Evolutionary conservation across 2,888 invertebrate genomes (phyloP).

Genomic region (Acrocera orbiculus): DNA sequence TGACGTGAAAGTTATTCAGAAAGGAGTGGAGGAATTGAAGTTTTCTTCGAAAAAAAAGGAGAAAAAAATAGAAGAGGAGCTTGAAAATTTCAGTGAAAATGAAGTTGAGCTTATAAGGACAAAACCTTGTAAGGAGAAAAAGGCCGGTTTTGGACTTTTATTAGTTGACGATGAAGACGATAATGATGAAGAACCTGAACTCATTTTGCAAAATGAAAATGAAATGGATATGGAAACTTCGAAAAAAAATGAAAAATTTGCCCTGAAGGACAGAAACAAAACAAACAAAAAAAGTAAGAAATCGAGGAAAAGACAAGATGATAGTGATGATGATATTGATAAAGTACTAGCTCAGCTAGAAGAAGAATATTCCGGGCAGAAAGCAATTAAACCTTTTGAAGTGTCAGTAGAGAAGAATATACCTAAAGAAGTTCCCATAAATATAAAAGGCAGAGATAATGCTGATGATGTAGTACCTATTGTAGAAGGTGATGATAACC

Average conservation of each 20-base stretch:
- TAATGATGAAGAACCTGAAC: conserved; percentile 28
- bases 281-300: conserved; percentile 54
- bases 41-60: conserved; percentile 36
- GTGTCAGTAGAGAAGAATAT: conserved; percentile 20
- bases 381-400: conserved; percentile 32
- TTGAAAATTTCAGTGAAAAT: conserved; percentile 33
- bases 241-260: conserved; percentile 27
- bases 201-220: conserved; percentile 26
- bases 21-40: conserved; percentile 41
- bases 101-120: conserved; percentile 31
- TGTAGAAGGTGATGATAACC: conserved; percentile 30
- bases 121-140: conserved; percentile 26
- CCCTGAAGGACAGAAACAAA: conserved; percentile 28
- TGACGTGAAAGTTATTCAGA: conserved; percentile 32
- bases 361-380: conserved; percentile 56
- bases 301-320: conserved; percentile 51
- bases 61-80: conserved; percentile 31
- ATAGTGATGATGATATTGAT: conserved; percentile 64
- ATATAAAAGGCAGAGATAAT: conserved; percentile 7
- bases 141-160: conserved; percentile 48
- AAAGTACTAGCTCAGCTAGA: conserved; percentile 68
- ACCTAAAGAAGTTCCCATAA: conserved; percentile 9
- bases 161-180: conserved; percentile 44
- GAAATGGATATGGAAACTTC: conserved; percentile 29
- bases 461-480: conserved; percentile 17